Base-by-base conservation (phyloP, 1,140 invertebrate species). In the Zaprionus capensis region DNA sequence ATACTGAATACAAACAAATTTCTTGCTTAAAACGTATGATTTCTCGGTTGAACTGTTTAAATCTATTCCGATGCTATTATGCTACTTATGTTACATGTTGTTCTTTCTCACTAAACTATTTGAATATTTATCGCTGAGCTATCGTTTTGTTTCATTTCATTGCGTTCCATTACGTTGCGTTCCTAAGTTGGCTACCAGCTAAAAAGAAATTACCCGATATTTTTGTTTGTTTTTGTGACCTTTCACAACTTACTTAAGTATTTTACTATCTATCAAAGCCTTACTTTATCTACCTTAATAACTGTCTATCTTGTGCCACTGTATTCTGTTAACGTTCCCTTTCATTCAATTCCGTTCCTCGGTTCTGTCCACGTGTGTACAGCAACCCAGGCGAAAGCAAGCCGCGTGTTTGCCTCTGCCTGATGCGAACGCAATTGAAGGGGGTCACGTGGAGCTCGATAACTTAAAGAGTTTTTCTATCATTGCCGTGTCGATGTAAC, bases 401-500 rank as follows among this genome's bases (percentile, higher is more conserved):
- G 38, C 34, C 12, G 41, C 61, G 41, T 36, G 51, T 62, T 76
- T 80, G 62, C 62, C 49, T 44, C 65, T 72, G 73, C 41, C 28
- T 31, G 2, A 51, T 26, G 41, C 41, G 41, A 71, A 70, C 36
- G 41, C 58, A 58, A 59, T 53, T 58, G 31, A 74, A 24, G 53
- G 57, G 36, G 59, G 70, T 31, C 17, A 41, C 38, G 58, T 57
- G 62, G 73, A 73, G 46, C 62, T 72, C 57, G 38, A 56, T 31
- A 64, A 64, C 28, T 77, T 46, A 73, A 73, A 26, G 57, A 72
- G 74, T 76, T 66, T 78, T 73, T 73, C 68, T 71, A 72, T 78
- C 80, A 82, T 69, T 85, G 71, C 75, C 68, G 81, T 85, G 71
- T 78, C 68, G 81, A 80, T 91, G 85, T 88, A 85, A 85, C 72